Base-by-base conservation (phyloP, 1,140 invertebrate genomes). In the Drosophila orena region DNA sequence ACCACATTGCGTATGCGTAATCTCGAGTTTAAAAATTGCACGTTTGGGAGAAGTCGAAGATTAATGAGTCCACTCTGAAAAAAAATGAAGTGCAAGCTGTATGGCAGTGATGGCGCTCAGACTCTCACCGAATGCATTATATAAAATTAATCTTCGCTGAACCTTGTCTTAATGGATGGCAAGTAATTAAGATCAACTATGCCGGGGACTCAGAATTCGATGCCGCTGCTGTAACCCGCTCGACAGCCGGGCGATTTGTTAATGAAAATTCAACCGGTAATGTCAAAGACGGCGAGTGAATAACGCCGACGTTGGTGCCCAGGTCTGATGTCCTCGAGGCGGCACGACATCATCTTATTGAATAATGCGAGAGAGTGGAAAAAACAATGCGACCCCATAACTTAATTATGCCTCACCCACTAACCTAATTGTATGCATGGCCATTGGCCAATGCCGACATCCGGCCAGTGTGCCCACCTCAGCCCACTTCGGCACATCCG, bases 371-470 rank as follows among this genome's bases (percentile, higher is more conserved):
- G 37, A 38, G 14, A 22, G 24, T 40, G 20, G 34, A 15, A 59
- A 50, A 58, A 62, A 77, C 64, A 77, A 64, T 70, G 77, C 84
- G 71, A 77, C 78, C 79, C 73, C 72, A 88, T 89, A 83, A 89
- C 76, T 84, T 88, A 88, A 88, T 88, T 84, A 83, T 83, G 85
- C 84, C 79, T 88, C 77, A 89, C 84, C 84, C 84, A 88, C 79
- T 88, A 88, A 88, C 84, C 84, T 58, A 88, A 88, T 88, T 88
- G 62, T 37, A 62, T 86, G 73, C 72, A 71, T 64, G 68, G 61
- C 44, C 73, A 58, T 62, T 64, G 68, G 61, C 49, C 73, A 58
- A 53, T 60, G 65, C 58, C 60, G 69, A 53, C 79, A 77, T 73
- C 70, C 55, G 57, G 69, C 59, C 43, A 59, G 14, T 2, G 62